Conservation (phyloP, 2,113 vertebrate genomes). For the Ploceus nigricollis region DNA sequence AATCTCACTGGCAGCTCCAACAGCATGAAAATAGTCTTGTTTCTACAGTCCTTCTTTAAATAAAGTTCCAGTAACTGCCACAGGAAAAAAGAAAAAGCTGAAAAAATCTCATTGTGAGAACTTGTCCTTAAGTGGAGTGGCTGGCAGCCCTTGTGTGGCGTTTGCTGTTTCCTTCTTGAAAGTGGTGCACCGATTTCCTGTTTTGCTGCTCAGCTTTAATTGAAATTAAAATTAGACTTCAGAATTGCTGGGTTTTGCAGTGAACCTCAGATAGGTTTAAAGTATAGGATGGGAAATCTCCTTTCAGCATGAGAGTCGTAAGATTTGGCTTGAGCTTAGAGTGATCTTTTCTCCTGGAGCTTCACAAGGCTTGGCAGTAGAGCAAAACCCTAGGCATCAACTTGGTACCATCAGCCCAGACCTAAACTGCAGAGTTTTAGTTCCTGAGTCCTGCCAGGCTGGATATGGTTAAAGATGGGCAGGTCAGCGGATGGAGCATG, state of each 20-base stretch:
- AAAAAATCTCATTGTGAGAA: neutral
- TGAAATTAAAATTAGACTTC: neutral
- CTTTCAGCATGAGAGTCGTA: neutral
- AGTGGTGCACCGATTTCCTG: slow-evolving; percentile 19
- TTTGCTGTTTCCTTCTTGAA: neutral
- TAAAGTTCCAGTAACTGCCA: neutral
- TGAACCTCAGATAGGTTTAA: neutral
- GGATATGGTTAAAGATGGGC: neutral
- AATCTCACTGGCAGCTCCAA: neutral
- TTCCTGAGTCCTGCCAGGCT: neutral
- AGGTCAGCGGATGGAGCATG: neutral
- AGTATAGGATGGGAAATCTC: neutral
- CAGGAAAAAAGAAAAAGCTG: neutral
- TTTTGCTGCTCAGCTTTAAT: neutral
- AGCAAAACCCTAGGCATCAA: neutral
- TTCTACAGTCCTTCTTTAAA: neutral
- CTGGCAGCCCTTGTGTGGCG: neutral
- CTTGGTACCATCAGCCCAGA: neutral
- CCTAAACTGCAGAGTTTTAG: neutral
- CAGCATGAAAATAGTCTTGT: neutral
- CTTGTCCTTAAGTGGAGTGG: neutral
- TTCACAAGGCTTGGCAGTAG: neutral
- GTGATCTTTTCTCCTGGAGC: neutral
- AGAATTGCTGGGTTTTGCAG: neutral
- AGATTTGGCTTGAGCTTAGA: neutral